Base-by-base conservation (phyloP, 2,888 invertebrate species). In the Gnatocerus cornutus region DNA sequence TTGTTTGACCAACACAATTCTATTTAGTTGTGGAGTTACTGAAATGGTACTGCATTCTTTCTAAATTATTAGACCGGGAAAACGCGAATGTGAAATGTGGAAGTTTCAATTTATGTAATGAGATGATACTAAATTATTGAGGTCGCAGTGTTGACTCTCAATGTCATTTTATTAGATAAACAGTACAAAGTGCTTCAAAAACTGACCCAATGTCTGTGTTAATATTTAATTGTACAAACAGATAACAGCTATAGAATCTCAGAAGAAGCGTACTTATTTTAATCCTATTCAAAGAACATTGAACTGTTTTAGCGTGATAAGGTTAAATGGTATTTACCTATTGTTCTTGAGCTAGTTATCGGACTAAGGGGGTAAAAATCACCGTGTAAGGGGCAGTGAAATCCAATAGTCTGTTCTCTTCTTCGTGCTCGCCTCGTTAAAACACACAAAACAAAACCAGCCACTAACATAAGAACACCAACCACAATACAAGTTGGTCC, bases 311-410 rank as follows among this genome's bases (percentile, higher is more conserved):
- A 33, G 1, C 6, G 1, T 33, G 33, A 33, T 33, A 33, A 33
- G 21, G 4, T 1, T 21, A 13, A 41, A 41, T n/a, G 10, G 13
- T 16, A 72, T 81, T 82, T 72, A 84, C 85, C 84, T 71, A 84
- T 77, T 55, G 83, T 83, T 76, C 79, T 82, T 65, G 83, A 83
- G 77, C 83, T 83, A 68, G 87, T 89, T 69, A 90, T 88, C 16
- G 92, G 91, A 81, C 91, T 91, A 39, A 92, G 85, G 1, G 92
- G 92, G 81, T 92, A 93, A 84, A 93, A 93, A 84, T 92, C 92
- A 4, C 93, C 93, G 77, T 92, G 92, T 48, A 93, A 87, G 27
- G 92, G 92, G 83, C 93, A 93, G 83, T 92, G 92, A 85, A 92
- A 93, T 63, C 92, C 92, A 70, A 92, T 87, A 46, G 92, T 87